Evolutionary conservation across 2,888 invertebrate genomes (phyloP).

Genomic region (Idaea dimidiata): DNA sequence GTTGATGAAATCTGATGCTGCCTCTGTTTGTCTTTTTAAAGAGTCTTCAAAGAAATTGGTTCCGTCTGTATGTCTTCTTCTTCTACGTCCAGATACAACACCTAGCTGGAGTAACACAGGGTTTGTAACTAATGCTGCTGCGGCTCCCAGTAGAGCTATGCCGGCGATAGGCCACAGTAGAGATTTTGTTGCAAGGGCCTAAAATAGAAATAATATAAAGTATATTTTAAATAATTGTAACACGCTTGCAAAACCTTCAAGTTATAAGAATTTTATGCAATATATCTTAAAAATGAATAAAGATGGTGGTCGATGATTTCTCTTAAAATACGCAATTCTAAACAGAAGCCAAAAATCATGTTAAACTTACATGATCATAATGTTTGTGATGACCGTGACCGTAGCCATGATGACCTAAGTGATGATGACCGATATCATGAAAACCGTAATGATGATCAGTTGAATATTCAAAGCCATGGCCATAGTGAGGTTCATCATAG

Average conservation of each 20-base stretch:
- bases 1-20: constrained; percentile 38
- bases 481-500: constrained; percentile 60
- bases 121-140: constrained; percentile 88
- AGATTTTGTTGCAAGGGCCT: constrained; percentile 83
- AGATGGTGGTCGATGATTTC: not conserved
- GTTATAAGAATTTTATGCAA: no score
- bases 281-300: not conserved
- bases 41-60: constrained; percentile 26
- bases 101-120: constrained; percentile 90
- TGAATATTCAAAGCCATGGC: constrained; percentile 53
- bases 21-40: constrained; percentile 68
- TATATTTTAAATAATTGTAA: constrained; percentile 2
- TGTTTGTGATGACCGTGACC: constrained; percentile 49
- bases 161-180: constrained; percentile 88
- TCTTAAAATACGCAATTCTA: not conserved
- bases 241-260: not conserved
- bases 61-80: constrained; percentile 71
- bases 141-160: constrained; percentile 89
- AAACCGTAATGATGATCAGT: constrained; percentile 40
- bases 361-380: constrained; percentile 57
- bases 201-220: constrained; percentile 30
- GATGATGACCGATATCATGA: constrained; percentile 37
- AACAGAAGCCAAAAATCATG: not conserved
- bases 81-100: constrained; percentile 83
- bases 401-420: constrained; percentile 34